Evolutionary conservation across 1,140 invertebrate species (phyloP).

Genomic region (Ips typographus): DNA sequence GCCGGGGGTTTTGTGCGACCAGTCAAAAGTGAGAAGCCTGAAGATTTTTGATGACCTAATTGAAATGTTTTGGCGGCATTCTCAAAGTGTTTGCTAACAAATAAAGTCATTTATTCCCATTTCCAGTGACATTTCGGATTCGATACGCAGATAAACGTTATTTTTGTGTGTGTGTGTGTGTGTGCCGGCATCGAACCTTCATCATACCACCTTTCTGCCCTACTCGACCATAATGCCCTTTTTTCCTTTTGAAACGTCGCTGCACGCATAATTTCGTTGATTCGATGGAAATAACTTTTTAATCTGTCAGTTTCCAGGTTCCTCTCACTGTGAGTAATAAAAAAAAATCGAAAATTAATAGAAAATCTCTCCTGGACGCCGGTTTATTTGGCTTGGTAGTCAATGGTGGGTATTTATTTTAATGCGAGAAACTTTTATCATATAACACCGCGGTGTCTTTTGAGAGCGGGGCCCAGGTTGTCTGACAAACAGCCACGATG

Average conservation of each 20-base stretch:
- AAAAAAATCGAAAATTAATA: background rate
- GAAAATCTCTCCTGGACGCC: background rate
- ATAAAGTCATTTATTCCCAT: constrained; percentile 42
- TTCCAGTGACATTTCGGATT: constrained; percentile 41
- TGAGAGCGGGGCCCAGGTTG: constrained; percentile 22
- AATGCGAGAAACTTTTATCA: constrained; percentile 29
- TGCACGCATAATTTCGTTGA: constrained; percentile 33
- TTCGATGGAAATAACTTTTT: constrained; percentile 14
- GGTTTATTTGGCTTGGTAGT: constrained; percentile 28
- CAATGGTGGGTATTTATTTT: constrained; percentile 30
- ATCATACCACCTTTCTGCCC: constrained; percentile 15
- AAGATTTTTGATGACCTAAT: constrained; percentile 32
- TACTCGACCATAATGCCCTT: constrained; percentile 26
- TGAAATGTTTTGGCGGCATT: constrained; percentile 41
- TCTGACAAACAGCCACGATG: constrained; percentile 26
- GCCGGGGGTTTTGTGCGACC: too few species aligned
- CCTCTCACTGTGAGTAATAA: background rate
- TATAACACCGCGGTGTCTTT: constrained; percentile 31
- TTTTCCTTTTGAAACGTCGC: constrained; percentile 10
- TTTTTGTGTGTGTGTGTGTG: constrained; percentile 7
- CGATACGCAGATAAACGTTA: constrained; percentile 40
- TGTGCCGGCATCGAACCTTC: constrained; percentile 13
- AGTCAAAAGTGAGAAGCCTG: too few species aligned
- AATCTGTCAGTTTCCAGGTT: background rate
- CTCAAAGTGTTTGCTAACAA: constrained; percentile 43